A percentile compares a stretch with the other conserved stretches of the same genome.
Evolutionary conservation across 2,113 vertebrate species (phyloP).

Genomic region (Mixornis gularis): DNA sequence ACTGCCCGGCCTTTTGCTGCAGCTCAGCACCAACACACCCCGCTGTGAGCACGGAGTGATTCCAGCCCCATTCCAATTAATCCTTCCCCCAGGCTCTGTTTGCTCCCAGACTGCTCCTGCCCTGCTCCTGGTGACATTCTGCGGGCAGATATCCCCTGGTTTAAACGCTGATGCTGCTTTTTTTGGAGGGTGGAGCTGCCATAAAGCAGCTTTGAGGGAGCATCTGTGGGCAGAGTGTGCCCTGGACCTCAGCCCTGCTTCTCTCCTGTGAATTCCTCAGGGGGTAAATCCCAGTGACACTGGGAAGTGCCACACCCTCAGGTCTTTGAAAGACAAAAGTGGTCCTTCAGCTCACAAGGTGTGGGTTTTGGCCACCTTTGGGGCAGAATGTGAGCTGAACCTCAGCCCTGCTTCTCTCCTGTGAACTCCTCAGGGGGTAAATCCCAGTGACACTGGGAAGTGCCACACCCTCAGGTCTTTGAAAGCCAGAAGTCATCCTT

Average conservation of each 20-base stretch:
- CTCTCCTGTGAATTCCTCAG: not conserved
- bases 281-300: not conserved
- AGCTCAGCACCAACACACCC: not conserved
- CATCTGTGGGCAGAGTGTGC: not conserved
- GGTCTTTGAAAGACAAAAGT: not conserved
- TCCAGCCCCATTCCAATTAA: not conserved
- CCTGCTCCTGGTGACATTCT: not conserved
- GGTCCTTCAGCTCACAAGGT: rapidly evolving
- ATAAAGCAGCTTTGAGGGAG: not conserved
- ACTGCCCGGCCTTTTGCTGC: not conserved
- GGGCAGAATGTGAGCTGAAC: not conserved
- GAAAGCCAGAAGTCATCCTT: not conserved
- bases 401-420: rapidly evolving
- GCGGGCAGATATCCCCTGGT: not conserved
- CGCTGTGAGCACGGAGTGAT: rapidly evolving
- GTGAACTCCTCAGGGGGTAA: not conserved
- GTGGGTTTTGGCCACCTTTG: no score
- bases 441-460: not conserved
- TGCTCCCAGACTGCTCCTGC: not conserved
- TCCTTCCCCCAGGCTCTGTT: not conserved
- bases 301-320: not conserved
- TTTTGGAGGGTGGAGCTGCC: not conserved
- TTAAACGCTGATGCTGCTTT: not conserved
- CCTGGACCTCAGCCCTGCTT: rapidly evolving
- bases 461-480: not conserved